Evolutionary conservation across 2,797 vertebrate species (phyloP), one percentile per base, ranked within the genome.

Genomic region (Micromesistius poutassou): DNA sequence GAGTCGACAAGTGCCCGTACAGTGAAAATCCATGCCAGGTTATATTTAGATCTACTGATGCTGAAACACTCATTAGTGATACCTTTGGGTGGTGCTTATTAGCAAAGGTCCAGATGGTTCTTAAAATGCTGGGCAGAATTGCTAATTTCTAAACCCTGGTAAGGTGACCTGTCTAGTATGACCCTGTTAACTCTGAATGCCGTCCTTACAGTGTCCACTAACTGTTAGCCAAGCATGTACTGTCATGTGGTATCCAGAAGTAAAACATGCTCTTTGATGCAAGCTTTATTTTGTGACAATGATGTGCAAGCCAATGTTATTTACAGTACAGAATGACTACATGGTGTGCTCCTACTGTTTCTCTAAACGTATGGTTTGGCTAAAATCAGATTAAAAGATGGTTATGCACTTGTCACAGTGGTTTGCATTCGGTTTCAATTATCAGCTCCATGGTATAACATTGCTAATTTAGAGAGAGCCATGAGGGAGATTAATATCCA

Each of bases 361-460:
- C 22, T 12, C 62, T 68, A 68, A 3, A 68, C 55, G 2, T 4
- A 10, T n/a, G n/a, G 25, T 10, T 13, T 12, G 10, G 62, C 62
- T 68, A 3, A 74, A 68, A 50, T 71, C 36, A 79, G 70, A 81
- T 74, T 35, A 79, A 76, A 72, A 79, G 66, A 89, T 87, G 78
- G 36, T 85, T 85, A 77, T 78, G 73, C 38, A 79, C 6, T 79
- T 35, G 81, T 79, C 73, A 85, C 84, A 87, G 77, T 88, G 86
- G 87, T 87, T 87, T 83, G 81, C 84, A 86, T 33, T 74, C 75
- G 77, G 25, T 68, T 68, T 9, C 22, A 31, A 50, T 10, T 40
- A 30, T 71, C 70, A 33, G 13, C 70, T 30, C 33, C 16, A 14
- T 33, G 70, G 25, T 14, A 19, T 68, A 30, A 5, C 68, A 33